phyloP scores from a whole-genome alignment of 1,140 invertebrate species.

The Aricia agestis region DNA sequence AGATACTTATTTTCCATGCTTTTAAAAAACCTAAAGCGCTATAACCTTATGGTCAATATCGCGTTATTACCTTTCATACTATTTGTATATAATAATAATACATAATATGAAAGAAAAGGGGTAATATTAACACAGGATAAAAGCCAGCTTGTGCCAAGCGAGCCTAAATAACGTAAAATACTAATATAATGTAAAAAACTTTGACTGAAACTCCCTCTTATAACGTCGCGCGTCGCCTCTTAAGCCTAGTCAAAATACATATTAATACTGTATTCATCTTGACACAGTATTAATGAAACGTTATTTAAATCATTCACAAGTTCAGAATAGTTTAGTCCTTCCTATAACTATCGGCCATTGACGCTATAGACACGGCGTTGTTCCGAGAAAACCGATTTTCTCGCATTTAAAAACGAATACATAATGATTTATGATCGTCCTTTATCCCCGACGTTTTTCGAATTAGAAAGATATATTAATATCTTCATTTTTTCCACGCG shows the following conservation, averaged over 20 bases:
- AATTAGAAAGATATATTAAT: constrained; percentile 76
- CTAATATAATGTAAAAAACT: no score
- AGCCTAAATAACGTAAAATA: no score
- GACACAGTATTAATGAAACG: background rate
- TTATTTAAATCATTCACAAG: background rate
- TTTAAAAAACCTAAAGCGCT: no score
- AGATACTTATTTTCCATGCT: no score
- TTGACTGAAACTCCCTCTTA: background rate
- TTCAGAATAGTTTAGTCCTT: constrained; percentile 6
- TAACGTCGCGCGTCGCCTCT: background rate
- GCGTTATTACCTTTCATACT: no score
- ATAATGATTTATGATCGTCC: constrained; percentile 52
- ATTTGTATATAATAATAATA: no score
- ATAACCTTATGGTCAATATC: no score
- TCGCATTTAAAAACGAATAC: constrained; percentile 39
- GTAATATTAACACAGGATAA: no score
- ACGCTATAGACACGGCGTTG: constrained; percentile 11
- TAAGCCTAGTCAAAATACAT: background rate
- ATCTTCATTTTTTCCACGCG: constrained; percentile 75
- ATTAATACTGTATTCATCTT: background rate
- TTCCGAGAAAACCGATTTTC: constrained; percentile 47
- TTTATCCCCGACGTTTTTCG: constrained; percentile 74
- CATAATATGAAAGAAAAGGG: no score
- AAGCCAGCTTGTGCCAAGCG: no score
- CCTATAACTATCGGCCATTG: constrained; percentile 16